These are phyloP conservation scores for Cochlearius cochlearius DNA, from an alignment of 2,113 vertebrate genomes.

Conservation along the genomic window DNA sequence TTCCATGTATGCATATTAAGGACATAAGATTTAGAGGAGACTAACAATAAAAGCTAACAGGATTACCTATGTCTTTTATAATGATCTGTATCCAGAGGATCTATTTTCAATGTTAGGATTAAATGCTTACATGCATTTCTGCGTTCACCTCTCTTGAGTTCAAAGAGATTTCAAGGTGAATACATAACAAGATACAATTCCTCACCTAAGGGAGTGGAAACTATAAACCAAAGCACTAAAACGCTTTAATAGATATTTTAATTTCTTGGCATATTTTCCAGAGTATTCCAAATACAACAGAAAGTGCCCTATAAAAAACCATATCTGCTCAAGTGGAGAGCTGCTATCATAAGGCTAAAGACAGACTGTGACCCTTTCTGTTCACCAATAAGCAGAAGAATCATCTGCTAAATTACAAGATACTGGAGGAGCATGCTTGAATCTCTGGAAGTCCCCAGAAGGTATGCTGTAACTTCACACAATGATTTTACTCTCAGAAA, in stretches of 20 bases:
- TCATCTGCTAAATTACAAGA: not conserved
- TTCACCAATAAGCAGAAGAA: not conserved
- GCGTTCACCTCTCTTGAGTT: not conserved
- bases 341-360: not conserved
- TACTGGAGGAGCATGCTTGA: accelerated
- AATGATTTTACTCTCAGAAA: not conserved
- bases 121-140: not conserved
- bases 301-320: not conserved
- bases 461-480: not conserved
- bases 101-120: not conserved
- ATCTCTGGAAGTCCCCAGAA: not conserved
- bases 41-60: not conserved
- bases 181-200: not conserved
- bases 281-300: not conserved
- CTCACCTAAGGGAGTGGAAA: not conserved
- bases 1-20: not conserved
- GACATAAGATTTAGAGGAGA: not conserved
- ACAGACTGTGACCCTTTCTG: not conserved
- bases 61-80: not conserved
- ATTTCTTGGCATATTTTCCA: not conserved
- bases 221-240: not conserved
- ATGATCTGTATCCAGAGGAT: not conserved
- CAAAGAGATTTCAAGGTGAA: not conserved
- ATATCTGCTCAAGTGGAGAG: not conserved
- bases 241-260: not conserved